phyloP scores from a whole-genome alignment of 2,113 vertebrate species.

The Microcebus griseorufus region DNA sequence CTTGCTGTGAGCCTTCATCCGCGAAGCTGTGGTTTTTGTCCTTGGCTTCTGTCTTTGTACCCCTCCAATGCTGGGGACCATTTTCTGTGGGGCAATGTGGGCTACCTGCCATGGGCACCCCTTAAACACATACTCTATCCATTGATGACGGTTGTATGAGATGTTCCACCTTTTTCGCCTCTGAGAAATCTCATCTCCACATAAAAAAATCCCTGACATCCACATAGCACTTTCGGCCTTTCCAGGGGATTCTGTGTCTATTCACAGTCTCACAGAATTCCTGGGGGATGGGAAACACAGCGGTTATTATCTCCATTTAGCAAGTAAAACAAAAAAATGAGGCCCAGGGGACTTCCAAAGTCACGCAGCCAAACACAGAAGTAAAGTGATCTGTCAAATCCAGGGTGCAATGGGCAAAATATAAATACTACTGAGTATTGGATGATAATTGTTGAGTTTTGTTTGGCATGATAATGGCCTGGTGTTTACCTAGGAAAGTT shows the following conservation, averaged over 20 bases:
- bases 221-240: background rate
- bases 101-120: background rate
- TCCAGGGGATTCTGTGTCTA: background rate
- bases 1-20: accelerated
- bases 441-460: accelerated
- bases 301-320: background rate
- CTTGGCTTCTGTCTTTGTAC: background rate
- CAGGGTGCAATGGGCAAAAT: accelerated
- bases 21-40: accelerated
- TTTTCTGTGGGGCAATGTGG: background rate
- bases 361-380: too few species aligned
- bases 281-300: background rate
- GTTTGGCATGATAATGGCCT: accelerated
- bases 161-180: background rate
- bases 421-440: accelerated
- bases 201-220: background rate
- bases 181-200: background rate
- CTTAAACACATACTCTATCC: background rate
- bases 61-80: background rate
- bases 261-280: background rate
- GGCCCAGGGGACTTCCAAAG: background rate
- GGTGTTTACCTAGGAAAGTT: background rate
- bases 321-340: background rate
- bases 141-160: background rate
- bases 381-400: accelerated